phyloP scores from a whole-genome alignment of 2,888 invertebrate species.

The Odiellus spinosus region DNA sequence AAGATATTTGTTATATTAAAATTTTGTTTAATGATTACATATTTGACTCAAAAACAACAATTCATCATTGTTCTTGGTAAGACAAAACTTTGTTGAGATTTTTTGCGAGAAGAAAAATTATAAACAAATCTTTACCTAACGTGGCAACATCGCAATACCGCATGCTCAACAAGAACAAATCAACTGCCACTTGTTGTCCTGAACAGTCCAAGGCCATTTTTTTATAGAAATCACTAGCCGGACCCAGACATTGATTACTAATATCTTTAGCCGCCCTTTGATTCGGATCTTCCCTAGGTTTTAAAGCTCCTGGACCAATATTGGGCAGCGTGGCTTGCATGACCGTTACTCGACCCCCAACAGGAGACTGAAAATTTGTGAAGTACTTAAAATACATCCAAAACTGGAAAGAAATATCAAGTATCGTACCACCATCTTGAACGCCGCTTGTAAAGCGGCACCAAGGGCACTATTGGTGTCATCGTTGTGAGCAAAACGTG shows the following conservation, averaged over 20 bases:
- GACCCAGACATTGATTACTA: slow-evolving; percentile 43
- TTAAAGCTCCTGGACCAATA: slow-evolving; percentile 66
- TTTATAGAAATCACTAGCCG: slow-evolving; percentile 96
- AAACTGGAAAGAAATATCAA: neutral
- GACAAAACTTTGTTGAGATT: too few relatives aligned
- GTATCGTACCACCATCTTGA: slow-evolving; percentile 61
- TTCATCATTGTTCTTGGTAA: too few relatives aligned
- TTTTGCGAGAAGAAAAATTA: too few relatives aligned
- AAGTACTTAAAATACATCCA: neutral
- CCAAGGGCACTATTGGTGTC: slow-evolving; percentile 70
- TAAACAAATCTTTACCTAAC: slow-evolving; percentile 35
- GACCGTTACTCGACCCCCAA: slow-evolving; percentile 87
- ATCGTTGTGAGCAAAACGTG: slow-evolving; percentile 42
- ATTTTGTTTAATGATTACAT: too few relatives aligned
- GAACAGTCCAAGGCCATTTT: slow-evolving; percentile 88
- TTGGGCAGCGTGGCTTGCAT: slow-evolving; percentile 68
- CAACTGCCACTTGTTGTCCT: slow-evolving; percentile 87
- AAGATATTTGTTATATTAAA: too few relatives aligned
- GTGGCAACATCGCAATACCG: slow-evolving; percentile 90
- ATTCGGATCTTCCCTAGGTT: slow-evolving; percentile 72
- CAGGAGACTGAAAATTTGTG: slow-evolving; percentile 55
- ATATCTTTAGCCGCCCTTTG: slow-evolving; percentile 48
- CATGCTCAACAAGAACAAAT: slow-evolving; percentile 80
- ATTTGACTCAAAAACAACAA: too few relatives aligned
- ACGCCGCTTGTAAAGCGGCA: slow-evolving; percentile 78